Percentiles rank a stretch among this genome's conserved stretches.
Evolutionary conservation across 2,888 invertebrate genomes (phyloP).

Genomic region (Xylophagus ater): DNA sequence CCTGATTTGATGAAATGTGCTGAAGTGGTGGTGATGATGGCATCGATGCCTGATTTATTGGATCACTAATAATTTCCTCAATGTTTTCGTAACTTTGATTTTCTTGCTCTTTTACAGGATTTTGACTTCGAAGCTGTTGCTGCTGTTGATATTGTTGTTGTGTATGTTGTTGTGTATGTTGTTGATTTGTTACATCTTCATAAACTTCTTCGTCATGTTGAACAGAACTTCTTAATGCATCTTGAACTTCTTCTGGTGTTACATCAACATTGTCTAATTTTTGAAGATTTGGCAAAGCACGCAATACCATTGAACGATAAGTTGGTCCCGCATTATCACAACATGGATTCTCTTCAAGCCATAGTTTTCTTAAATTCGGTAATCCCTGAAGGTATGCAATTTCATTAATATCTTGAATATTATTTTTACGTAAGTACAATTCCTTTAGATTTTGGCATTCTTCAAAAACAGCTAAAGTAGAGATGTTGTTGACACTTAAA

Average conservation of each 20-base stretch:
- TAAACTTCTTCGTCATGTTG: too few species aligned
- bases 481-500: slow-evolving; percentile 74
- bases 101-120: slow-evolving; percentile 38
- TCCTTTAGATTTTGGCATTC: slow-evolving; percentile 66
- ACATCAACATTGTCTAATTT: too few species aligned
- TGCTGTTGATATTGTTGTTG: too few species aligned
- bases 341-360: slow-evolving; percentile 96
- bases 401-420: slow-evolving; percentile 64
- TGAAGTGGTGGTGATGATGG: slow-evolving; percentile 29
- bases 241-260: too few species aligned
- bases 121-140: slow-evolving; percentile 33
- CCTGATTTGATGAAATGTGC: slow-evolving; percentile 24
- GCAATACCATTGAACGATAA: too few species aligned
- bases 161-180: too few species aligned
- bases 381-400: slow-evolving; percentile 54
- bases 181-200: too few species aligned
- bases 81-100: slow-evolving; percentile 39
- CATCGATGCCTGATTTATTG: slow-evolving; percentile 26
- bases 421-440: slow-evolving; percentile 73
- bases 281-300: too few species aligned
- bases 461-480: slow-evolving; percentile 61
- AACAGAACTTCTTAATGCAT: too few species aligned
- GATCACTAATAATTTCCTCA: slow-evolving; percentile 29
- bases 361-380: slow-evolving; percentile 67
- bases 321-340: slow-evolving; percentile 47